phyloP scores from a whole-genome alignment of 2,797 vertebrate genomes.

The Sebastes vulpes region DNA sequence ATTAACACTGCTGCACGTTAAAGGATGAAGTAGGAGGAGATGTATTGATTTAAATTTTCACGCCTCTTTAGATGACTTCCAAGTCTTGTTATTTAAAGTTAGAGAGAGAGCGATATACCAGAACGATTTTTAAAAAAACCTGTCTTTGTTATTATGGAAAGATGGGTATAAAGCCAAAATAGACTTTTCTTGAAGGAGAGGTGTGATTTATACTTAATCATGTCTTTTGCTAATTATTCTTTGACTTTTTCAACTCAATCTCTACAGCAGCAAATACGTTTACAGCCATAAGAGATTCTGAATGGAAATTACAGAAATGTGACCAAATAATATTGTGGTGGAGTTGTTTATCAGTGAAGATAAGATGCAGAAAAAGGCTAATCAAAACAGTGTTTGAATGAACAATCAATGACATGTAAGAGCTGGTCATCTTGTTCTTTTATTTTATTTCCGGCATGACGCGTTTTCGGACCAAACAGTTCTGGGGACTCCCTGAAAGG shows the following conservation, averaged over 20 bases:
- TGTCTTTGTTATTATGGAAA: background rate
- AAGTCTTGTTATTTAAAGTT: slow-evolving; percentile 5
- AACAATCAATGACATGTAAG: background rate
- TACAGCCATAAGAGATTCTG: background rate
- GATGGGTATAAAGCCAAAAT: background rate
- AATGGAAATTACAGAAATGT: background rate
- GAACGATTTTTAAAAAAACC: background rate
- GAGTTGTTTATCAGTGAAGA: background rate
- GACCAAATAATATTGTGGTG: background rate
- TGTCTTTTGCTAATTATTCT: background rate
- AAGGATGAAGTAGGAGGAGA: slow-evolving; percentile 1
- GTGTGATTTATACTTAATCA: background rate
- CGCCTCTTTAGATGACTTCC: background rate
- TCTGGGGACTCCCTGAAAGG: too few relatives aligned
- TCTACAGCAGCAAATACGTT: background rate
- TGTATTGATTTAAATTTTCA: slow-evolving; percentile 12
- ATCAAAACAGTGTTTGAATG: background rate
- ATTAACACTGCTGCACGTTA: slow-evolving; percentile 27
- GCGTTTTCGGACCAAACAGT: too few relatives aligned
- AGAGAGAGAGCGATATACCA: background rate
- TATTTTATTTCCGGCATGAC: background rate
- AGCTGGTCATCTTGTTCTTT: background rate
- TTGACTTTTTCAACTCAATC: background rate
- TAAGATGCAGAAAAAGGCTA: background rate
- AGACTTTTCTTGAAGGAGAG: background rate